phyloP scores from a whole-genome alignment of 2,888 invertebrate genomes.

The Beris chalybata region DNA sequence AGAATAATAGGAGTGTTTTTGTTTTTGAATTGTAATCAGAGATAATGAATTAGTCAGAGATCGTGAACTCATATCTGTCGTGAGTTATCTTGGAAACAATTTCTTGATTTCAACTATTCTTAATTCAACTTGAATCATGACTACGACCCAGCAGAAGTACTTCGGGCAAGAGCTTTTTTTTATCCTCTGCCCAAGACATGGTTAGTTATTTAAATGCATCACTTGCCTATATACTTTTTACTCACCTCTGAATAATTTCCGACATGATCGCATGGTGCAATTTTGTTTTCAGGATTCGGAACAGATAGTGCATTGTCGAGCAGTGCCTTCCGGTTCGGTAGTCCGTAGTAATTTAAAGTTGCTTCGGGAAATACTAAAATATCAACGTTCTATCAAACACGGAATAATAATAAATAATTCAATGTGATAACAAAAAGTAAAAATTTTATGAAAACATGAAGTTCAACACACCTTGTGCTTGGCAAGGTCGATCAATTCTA shows the following conservation, averaged over 20 bases:
- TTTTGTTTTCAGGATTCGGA: conserved; percentile 43
- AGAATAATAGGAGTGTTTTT: no score
- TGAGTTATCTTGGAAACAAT: no score
- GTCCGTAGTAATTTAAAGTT: conserved; percentile 48
- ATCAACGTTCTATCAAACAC: conserved; percentile 15
- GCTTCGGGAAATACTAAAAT: conserved; percentile 58
- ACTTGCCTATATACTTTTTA: neutral
- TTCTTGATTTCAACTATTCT: no score
- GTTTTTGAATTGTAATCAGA: no score
- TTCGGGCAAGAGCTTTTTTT: no score
- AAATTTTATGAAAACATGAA: conserved; percentile 28
- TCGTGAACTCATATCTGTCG: no score
- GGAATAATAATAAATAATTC: neutral
- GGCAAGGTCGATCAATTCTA: conserved; percentile 33
- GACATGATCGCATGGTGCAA: conserved; percentile 43
- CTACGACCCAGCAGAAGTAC: no score
- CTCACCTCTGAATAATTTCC: conserved; percentile 42
- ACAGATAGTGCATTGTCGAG: conserved; percentile 45
- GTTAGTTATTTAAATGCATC: no score
- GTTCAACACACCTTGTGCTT: conserved; percentile 28
- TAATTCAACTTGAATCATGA: no score
- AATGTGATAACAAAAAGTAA: conserved; percentile 29
- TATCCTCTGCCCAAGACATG: no score
- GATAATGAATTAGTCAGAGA: no score
- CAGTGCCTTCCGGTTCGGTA: conserved; percentile 6